Conservation (phyloP, 2,797 vertebrate species). For the Cirrhinus mrigala region DNA sequence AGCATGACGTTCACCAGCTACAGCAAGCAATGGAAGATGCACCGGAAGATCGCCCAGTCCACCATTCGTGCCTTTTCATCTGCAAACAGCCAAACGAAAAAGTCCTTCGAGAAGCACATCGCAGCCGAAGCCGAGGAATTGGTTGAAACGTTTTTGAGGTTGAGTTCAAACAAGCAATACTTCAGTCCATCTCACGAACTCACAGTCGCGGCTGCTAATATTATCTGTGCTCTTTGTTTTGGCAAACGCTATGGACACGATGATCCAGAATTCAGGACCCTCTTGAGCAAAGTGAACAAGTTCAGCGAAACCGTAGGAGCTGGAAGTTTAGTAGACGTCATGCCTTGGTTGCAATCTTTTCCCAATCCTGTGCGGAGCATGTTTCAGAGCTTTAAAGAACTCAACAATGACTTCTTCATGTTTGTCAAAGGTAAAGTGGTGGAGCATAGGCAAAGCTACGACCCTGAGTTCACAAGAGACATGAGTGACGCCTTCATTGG, state of each 20-base stretch:
- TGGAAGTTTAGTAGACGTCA: constrained; percentile 85
- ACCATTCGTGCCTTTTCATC: constrained; percentile 82
- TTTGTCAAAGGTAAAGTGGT: constrained; percentile 78
- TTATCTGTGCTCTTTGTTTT: constrained; percentile 86
- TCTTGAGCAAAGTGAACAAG: constrained; percentile 72
- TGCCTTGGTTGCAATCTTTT: constrained; percentile 85
- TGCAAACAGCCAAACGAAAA: constrained; percentile 75
- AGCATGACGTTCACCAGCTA: constrained; percentile 80
- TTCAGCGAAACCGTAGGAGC: constrained; percentile 85
- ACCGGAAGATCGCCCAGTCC: constrained; percentile 81
- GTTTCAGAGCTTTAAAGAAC: constrained; percentile 78
- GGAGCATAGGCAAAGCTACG: constrained; percentile 73
- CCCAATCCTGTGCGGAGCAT: constrained; percentile 82
- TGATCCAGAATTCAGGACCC: constrained; percentile 80
- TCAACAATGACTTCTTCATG: constrained; percentile 79
- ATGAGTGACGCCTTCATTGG: constrained; percentile 77
- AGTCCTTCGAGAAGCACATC: constrained; percentile 82
- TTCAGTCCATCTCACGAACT: constrained; percentile 79
- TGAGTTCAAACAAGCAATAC: constrained; percentile 65
- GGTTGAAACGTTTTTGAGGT: constrained; percentile 71
- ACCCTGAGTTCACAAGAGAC: constrained; percentile 18
- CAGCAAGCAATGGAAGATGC: constrained; percentile 81
- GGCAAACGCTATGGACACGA: constrained; percentile 83
- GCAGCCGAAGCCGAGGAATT: constrained; percentile 79
- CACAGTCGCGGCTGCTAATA: constrained; percentile 82